Evolutionary conservation across 2,797 vertebrate species (phyloP), one percentile per base, ranked within the genome.

Genomic region (Macroramphosus scolopax): DNA sequence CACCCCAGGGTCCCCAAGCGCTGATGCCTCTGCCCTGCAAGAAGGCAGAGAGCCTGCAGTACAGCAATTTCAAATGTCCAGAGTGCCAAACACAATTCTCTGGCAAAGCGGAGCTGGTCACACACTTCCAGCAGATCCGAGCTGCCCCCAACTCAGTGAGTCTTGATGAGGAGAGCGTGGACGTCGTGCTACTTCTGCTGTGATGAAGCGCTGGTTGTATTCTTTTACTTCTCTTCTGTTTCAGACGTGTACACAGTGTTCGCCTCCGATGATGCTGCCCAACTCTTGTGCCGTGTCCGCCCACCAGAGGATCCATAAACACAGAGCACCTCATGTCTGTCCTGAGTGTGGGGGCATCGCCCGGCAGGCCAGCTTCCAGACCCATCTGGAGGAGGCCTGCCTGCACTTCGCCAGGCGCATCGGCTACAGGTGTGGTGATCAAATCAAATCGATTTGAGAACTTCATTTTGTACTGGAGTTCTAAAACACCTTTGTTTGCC

Each of bases 371-470:
- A 91, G 85, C 77, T 94, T 97, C 49, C 90, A 95, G 82, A 63
- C 82, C 0, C 96, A 98, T 69, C 89, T 98, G 49, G 91, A 91
- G 55, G 94, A 97, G 13, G 88, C 90, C 53, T 98, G 96, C 39
- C 90, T 98, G 57, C 95, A 98, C 69, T 96, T 95, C 62, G 92
- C 94, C 24, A 89, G 96, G 3, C 89, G 95, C 15, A 94, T 98
- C 2, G 96, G 96, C 3, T 97, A 98, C 92, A 94, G 94, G 96
- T 98, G 62, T 10, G 66, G 17, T 35, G 35, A 45, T 1, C 4
- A n/a, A n/a, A n/a, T n/a, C n/a, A n/a, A n/a, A n/a, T n/a, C n/a
- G n/a, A n/a, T n/a, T n/a, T n/a, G n/a, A n/a, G n/a, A n/a, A n/a
- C n/a, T n/a, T n/a, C n/a, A n/a, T n/a, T n/a, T n/a, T n/a, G n/a